A percentile compares a stretch with the other conserved stretches of the same genome.
phyloP scores from a whole-genome alignment of 2,113 vertebrate species.

The Sigmodon hispidus region DNA sequence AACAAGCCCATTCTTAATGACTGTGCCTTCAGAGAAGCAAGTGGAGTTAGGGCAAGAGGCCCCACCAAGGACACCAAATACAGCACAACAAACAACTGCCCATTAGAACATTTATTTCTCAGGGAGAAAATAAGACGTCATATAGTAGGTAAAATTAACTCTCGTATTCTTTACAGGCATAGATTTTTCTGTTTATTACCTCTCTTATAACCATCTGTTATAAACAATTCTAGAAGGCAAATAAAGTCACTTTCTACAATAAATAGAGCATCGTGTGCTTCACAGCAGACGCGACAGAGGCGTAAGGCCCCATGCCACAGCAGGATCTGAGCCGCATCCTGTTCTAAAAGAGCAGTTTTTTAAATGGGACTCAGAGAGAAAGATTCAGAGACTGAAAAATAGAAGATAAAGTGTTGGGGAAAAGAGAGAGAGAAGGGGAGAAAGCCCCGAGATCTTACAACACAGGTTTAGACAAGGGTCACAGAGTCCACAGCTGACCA shows the following conservation, averaged over 20 bases:
- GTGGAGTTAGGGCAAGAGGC: background rate
- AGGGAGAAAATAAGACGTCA: conserved; percentile 94
- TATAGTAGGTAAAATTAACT: conserved; percentile 95
- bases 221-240: conserved; percentile 93
- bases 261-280: conserved; percentile 94
- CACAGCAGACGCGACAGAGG: conserved; percentile 87
- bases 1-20: background rate
- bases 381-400: conserved; percentile 41
- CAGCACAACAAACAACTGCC: conserved; percentile 56
- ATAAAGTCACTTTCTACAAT: conserved; percentile 93
- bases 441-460: conserved; percentile 80
- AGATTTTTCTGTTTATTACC: conserved; percentile 89
- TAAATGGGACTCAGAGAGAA: conserved; percentile 77
- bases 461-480: conserved; percentile 86
- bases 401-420: background rate
- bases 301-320: conserved; percentile 85
- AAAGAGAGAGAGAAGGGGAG: background rate
- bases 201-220: conserved; percentile 92
- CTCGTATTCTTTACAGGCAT: conserved; percentile 94
- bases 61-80: conserved; percentile 45
- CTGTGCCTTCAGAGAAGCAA: background rate
- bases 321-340: conserved; percentile 83
- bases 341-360: conserved; percentile 83
- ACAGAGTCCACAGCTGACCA: conserved; percentile 88
- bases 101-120: conserved; percentile 95